Evolutionary conservation across 2,113 vertebrate genomes (phyloP), one percentile per base, ranked within the genome.

Genomic region (Prolemur simus): DNA sequence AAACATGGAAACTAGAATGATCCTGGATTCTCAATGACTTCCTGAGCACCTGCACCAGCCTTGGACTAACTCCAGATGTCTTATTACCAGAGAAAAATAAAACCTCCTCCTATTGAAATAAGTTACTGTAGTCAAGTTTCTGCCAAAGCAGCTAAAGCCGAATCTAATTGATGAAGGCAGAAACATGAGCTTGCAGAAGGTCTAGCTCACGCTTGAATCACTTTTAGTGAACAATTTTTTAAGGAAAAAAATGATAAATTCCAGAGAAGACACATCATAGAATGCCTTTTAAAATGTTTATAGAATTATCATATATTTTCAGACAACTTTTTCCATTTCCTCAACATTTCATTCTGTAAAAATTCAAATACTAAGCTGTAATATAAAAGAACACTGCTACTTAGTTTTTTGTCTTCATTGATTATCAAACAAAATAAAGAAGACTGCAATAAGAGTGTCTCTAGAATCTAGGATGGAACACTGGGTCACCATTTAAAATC

Each of bases 81-180:
- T 89, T 73, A 88, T 78, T 84, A n/a, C 14, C 77, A 56, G 25
- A 92, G 32, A 71, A 88, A 91, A 88, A 78, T 8, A 84, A 96
- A 78, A 34, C 8, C 20, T 89, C 21, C 52, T 88, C 68, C 47
- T 29, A 78, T 54, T 84, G 69, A 87, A 94, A 66, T 58, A 87
- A 87, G 34, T 76, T 82, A 42, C 17, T 91, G 6, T 82, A 68
- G 25, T 87, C 64, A 60, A 58, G 29, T 68, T 92, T 92, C 69
- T 84, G 63, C 60, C 73, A 80, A 77, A 73, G 27, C 14, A 89
- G 10, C 45, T 64, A 78, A 94, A 84, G 54, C 9, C 37, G 88
- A n/a, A 23, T 87, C 18, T 88, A 69, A 87, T 2, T 91, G 32
- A 94, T 83, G 42, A 87, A 32, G 60, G 42, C 49, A 69, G 77